Base-by-base conservation (phyloP, 2,797 vertebrate species). In the Cirrhinus mrigala region DNA sequence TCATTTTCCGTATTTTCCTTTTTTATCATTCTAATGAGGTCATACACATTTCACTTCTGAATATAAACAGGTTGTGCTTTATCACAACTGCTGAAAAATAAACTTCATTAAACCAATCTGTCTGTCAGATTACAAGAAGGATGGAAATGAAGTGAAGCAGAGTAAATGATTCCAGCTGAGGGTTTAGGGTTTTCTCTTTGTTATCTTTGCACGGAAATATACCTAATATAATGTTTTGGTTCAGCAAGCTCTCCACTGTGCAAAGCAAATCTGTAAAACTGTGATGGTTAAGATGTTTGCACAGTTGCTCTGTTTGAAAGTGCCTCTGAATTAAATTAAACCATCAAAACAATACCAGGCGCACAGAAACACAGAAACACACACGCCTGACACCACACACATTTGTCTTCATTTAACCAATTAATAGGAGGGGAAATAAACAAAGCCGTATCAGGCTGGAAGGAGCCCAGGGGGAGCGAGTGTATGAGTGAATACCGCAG, bases 381-480 rank as follows among this genome's bases (percentile, higher is more conserved):
- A 75, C 44, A 50, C n/a, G 48, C 50, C 18, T 86, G 37, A 69
- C 14, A 50, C 22, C 46, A 78, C 33, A 56, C 77, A 76, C 69
- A 85, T 83, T 71, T 62, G 58, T 46, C 68, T 50, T 40, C 2
- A 5, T 81, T 81, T 62, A 81, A 82, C 71, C 70, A 29, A 33
- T 86, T 79, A 29, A 82, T 69, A 27, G 66, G 48, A 50, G 74
- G 58, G 60, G 66, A 69, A 84, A 87, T 60, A 81, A 74, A 87
- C 46, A 70, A 20, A 82, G 44, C 44, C 22, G 11, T 44, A 85
- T 86, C 33, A 58, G 58, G 20, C 56, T 33, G 54, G 73, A 16
- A 64, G 33, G 83, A 71, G 27, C 33, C 12, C n/a, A 33, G 37
- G n/a, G 85, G 33, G 29, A 64, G 84, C 1, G n/a, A 64, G 40